These are phyloP conservation scores for Lasioglossum malachurum DNA, from an alignment of 2,888 invertebrate genomes.

Conservation along the genomic window DNA sequence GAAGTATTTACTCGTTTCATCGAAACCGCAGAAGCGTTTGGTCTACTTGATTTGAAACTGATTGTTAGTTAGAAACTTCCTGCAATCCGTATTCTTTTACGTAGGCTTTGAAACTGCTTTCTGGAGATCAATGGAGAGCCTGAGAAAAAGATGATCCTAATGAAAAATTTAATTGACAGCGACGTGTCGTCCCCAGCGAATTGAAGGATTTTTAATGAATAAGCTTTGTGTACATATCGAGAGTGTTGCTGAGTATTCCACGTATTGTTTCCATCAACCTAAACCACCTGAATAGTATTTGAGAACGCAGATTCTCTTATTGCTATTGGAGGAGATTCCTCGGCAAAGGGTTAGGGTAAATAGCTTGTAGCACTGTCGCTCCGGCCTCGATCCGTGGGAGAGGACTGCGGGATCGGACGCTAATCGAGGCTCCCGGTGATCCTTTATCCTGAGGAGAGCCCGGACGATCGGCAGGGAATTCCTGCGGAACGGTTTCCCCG, in stretches of 20 bases:
- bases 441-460: slow-evolving; percentile 4
- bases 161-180: too few relatives aligned
- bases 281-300: background rate
- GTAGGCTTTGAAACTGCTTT: background rate
- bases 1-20: background rate
- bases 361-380: background rate
- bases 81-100: background rate
- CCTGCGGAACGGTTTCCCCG: slow-evolving; percentile 38
- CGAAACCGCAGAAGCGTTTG: too few relatives aligned
- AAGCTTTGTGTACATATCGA: too few relatives aligned
- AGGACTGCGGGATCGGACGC: background rate
- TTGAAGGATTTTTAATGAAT: too few relatives aligned
- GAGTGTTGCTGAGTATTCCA: too few relatives aligned
- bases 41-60: too few relatives aligned
- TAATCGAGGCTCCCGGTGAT: slow-evolving; percentile 26
- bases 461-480: slow-evolving; percentile 30
- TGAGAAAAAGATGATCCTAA: too few relatives aligned
- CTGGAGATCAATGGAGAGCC: background rate
- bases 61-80: rapidly evolving
- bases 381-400: slow-evolving; percentile 12
- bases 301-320: background rate
- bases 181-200: too few relatives aligned
- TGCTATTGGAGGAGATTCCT: background rate
- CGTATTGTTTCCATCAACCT: too few relatives aligned
- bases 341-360: background rate